Base-by-base conservation (phyloP, 35 echinoderm and acorn worm genomes). In the Chiridota heheva region DNA sequence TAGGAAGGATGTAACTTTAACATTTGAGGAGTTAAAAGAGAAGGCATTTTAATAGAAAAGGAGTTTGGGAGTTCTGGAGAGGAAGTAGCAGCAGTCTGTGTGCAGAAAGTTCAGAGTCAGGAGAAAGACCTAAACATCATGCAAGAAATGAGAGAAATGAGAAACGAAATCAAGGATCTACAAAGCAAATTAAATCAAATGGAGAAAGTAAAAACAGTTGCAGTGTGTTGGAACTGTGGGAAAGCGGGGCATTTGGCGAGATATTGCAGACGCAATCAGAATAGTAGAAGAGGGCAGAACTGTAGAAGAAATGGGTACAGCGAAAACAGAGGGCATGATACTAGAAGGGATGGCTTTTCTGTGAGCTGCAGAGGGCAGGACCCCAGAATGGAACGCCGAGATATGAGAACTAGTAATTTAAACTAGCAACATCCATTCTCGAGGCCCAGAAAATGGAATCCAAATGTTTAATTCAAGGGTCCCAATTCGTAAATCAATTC, bases 351-450 rank as follows among this genome's bases (percentile, higher is more conserved):
- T 61, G 24, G 33, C 33, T 6, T 31, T 15, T 28, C 25, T 8
- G 1, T 15, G 7, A 7, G 33, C 25, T 63, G 7, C 13, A 13
- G 30, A 26, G 25, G 30, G 60, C 13, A 63, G 7, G 7, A 7
- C 60, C 13, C 7, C 60, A 30, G 25, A 26, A 13, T 13, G 6
- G 13, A 63, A 63, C 7, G 38, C 7, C 5, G 7, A 33, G 15
- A 1, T n/a, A 36, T 0, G 13, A 60, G 17, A 36, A 4, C 53
- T n/a, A n/a, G n/a, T n/a, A n/a, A 35, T 36, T 61, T 78, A 78
- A 78, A 78, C 75, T 78, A 78, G 4, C 5, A 36, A n/a, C 38
- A 60, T 60, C 75, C 55, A n/a, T 24, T 78, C 5, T 78, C 62
- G n/a, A 40, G 75, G 36, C 15, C 75, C 75, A 62, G 7, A 78